Evolutionary conservation across 2,113 vertebrate species (phyloP).

Genomic region (Trochalopteron elliotii): DNA sequence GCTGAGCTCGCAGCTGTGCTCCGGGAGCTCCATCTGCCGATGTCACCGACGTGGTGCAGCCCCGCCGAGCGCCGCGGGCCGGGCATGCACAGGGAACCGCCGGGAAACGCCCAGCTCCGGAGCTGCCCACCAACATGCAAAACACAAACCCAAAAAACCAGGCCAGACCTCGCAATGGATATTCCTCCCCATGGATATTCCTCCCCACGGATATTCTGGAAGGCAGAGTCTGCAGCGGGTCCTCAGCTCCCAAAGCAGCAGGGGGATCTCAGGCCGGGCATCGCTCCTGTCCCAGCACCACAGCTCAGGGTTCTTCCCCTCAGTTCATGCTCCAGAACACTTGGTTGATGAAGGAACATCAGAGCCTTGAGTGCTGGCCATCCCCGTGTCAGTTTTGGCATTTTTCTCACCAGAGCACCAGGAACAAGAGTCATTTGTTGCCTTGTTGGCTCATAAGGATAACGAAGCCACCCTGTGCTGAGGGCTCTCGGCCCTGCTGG

Average conservation of each 20-base stretch:
- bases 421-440: background rate
- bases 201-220: background rate
- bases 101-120: background rate
- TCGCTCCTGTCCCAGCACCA: fast-evolving
- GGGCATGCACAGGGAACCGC: background rate
- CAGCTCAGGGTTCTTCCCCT: background rate
- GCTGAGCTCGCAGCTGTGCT: background rate
- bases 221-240: background rate
- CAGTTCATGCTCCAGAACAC: background rate
- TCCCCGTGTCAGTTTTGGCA: background rate
- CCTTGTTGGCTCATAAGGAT: background rate
- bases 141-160: background rate
- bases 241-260: background rate
- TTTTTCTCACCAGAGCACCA: conserved; percentile 12
- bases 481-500: background rate
- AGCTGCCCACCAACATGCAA: conserved; percentile 22
- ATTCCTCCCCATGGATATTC: background rate
- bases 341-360: background rate
- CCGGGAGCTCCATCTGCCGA: background rate
- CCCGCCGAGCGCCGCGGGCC: background rate
- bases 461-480: fast-evolving
- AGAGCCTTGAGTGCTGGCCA: background rate
- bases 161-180: background rate
- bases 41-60: background rate
- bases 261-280: fast-evolving